phyloP scores from a whole-genome alignment of 2,888 invertebrate genomes.

The Archips crataeganus region DNA sequence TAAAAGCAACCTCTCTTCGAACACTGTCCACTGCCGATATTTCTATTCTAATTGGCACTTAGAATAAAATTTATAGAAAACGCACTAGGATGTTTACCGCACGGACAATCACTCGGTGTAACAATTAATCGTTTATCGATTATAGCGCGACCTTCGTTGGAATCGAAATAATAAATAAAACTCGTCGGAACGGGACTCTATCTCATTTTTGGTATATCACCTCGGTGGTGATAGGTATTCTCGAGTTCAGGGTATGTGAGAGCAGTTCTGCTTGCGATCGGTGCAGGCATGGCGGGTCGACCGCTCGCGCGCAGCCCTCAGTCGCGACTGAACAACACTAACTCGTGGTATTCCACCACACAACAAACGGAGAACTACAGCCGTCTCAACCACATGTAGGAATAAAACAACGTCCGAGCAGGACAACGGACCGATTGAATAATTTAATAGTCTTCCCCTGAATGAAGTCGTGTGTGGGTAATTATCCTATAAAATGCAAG shows the following conservation, averaged over 20 bases:
- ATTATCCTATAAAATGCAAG: conserved; percentile 70
- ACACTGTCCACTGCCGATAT: conserved; percentile 54
- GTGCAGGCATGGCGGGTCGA: conserved; percentile 76
- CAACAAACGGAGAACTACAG: conserved; percentile 49
- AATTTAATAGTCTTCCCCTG: conserved; percentile 70
- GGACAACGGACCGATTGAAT: conserved; percentile 69
- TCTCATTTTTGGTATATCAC: conserved; percentile 71
- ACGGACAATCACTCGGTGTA: conserved; percentile 74
- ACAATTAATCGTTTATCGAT: conserved; percentile 84
- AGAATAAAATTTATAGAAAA: conserved; percentile 75
- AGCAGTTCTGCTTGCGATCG: conserved; percentile 81
- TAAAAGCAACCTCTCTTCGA: conserved; percentile 56
- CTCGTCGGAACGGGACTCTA: conserved; percentile 62
- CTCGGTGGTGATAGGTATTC: conserved; percentile 71
- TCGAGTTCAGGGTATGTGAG: conserved; percentile 80
- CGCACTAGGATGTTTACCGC: conserved; percentile 71
- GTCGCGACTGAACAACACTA: conserved; percentile 66
- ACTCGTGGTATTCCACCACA: conserved; percentile 42
- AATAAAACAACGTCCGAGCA: conserved; percentile 47
- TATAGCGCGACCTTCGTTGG: conserved; percentile 81
- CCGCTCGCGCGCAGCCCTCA: conserved; percentile 64
- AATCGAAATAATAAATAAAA: conserved; percentile 74
- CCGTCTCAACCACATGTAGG: conserved; percentile 54
- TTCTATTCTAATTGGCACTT: conserved; percentile 77
- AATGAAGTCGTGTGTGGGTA: conserved; percentile 62